These are phyloP conservation scores for Trissolcus brochymenae DNA, from an alignment of 2,888 invertebrate genomes.

Conservation along the genomic window DNA sequence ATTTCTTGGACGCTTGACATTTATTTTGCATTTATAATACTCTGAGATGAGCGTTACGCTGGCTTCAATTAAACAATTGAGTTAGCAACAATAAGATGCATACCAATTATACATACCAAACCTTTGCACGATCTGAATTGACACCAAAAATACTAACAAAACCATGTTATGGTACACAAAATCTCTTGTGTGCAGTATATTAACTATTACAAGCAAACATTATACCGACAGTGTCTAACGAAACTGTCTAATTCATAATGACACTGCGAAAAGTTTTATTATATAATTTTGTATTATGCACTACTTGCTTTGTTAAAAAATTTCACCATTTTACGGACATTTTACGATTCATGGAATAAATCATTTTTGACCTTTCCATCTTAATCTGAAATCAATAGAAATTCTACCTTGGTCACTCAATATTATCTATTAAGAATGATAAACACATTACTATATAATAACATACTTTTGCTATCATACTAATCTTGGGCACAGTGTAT, in stretches of 20 bases:
- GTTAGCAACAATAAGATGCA: not conserved
- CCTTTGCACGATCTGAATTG: slow-evolving; percentile 19
- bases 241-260: no score
- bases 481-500: not conserved
- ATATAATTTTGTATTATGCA: not conserved
- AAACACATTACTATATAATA: not conserved
- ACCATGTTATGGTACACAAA: not conserved
- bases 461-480: not conserved
- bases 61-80: not conserved
- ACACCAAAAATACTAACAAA: slow-evolving; percentile 7
- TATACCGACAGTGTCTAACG: no score
- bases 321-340: slow-evolving; percentile 19
- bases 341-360: slow-evolving; percentile 32
- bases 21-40: slow-evolving; percentile 25
- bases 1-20: slow-evolving; percentile 39
- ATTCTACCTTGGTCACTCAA: slow-evolving; percentile 32
- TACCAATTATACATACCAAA: slow-evolving; percentile 11
- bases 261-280: no score
- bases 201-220: no score
- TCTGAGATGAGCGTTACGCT: slow-evolving; percentile 27
- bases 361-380: slow-evolving; percentile 42
- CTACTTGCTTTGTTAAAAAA: slow-evolving; percentile 2
- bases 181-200: not conserved
- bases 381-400: slow-evolving; percentile 41
- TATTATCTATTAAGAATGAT: slow-evolving; percentile 8